These are phyloP conservation scores for Ashinkailepas kermadecensis DNA, from an alignment of 2,888 invertebrate genomes.

Conservation along the genomic window DNA sequence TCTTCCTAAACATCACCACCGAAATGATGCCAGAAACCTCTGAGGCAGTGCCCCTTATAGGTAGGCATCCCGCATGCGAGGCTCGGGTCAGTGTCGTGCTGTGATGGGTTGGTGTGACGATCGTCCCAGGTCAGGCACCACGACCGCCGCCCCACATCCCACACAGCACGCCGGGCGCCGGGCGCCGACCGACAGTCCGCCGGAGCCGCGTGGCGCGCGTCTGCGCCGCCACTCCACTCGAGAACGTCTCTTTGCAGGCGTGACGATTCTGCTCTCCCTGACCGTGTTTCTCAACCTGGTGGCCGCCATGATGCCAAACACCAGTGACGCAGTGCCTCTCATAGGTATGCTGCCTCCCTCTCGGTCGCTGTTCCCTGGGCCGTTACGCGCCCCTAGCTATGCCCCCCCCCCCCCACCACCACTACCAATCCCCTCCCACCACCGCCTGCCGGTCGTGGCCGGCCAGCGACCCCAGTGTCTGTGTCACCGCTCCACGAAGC, in stretches of 20 bases:
- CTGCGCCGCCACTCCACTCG: not conserved
- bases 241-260: slow-evolving; percentile 60
- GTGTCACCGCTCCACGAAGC: too few species aligned
- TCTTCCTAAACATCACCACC: slow-evolving; percentile 55
- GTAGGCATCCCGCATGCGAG: slow-evolving; percentile 38
- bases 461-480: too few species aligned
- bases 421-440: too few species aligned
- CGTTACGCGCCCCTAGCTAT: not conserved
- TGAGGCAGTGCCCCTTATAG: slow-evolving; percentile 55
- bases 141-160: not conserved
- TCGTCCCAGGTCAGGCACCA: not conserved
- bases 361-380: not conserved
- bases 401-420: too few species aligned
- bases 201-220: not conserved
- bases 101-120: not conserved
- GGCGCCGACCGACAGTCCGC: not conserved
- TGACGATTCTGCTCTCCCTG: slow-evolving; percentile 92
- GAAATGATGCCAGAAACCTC: slow-evolving; percentile 57
- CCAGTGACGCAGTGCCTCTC: slow-evolving; percentile 97
- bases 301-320: slow-evolving; percentile 96
- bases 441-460: too few species aligned
- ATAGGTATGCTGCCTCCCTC: slow-evolving; percentile 60
- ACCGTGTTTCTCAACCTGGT: slow-evolving; percentile 97
- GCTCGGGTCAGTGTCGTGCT: not conserved
- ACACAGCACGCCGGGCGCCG: not conserved